Evolutionary conservation across 2,888 invertebrate genomes (phyloP).

Genomic region (Alloscopus bannaensis): DNA sequence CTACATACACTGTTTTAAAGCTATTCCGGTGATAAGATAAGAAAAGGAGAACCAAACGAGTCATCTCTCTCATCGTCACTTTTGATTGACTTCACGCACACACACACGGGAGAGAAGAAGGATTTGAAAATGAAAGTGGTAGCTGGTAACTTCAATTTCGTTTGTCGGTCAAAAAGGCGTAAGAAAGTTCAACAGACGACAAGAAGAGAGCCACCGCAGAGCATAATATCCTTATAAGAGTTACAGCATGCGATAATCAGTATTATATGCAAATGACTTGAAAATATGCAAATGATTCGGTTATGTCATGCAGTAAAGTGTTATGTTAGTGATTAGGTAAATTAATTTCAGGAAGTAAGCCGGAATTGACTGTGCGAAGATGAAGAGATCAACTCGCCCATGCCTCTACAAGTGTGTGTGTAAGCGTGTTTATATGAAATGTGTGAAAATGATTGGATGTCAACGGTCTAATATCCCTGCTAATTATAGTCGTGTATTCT

Average conservation of each 20-base stretch:
- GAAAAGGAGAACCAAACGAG: slow-evolving; percentile 13
- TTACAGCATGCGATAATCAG: background rate
- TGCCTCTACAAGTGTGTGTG: background rate
- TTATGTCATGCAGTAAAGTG: slow-evolving; percentile 17
- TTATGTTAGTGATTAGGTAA: background rate
- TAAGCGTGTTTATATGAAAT: no score
- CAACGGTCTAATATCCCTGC: background rate
- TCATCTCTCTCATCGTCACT: slow-evolving; percentile 5
- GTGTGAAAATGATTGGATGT: no score
- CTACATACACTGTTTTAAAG: slow-evolving; percentile 9
- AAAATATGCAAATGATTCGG: slow-evolving; percentile 11
- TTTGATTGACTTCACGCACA: background rate
- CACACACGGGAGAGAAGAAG: slow-evolving; percentile 4
- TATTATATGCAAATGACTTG: background rate
- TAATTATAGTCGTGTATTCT: background rate
- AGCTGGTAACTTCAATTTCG: background rate
- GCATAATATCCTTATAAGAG: background rate
- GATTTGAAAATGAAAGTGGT: slow-evolving; percentile 60
- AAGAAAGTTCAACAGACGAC: slow-evolving; percentile 56
- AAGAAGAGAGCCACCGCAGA: background rate
- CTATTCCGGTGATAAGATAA: slow-evolving; percentile 59
- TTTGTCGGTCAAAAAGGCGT: slow-evolving; percentile 38
- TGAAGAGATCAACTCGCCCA: background rate
- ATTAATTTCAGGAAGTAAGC: slow-evolving; percentile 10
- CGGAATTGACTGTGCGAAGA: slow-evolving; percentile 4